A percentile compares a stretch with the other conserved stretches of the same genome.
Evolutionary conservation across 2,888 invertebrate genomes (phyloP).

Genomic region (Diaprepes abbreviatus): DNA sequence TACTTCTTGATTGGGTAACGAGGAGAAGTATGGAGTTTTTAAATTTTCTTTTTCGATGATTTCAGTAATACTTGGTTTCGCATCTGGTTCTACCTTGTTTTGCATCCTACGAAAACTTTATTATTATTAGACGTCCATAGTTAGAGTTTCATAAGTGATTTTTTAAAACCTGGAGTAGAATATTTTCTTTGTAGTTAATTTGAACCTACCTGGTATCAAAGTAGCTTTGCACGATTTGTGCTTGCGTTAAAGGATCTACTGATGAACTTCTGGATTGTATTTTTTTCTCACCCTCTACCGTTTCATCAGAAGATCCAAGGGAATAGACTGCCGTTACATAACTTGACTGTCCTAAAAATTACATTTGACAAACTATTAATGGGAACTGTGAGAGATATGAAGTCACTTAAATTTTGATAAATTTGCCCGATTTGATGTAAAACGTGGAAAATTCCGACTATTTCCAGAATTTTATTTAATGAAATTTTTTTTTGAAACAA

Average conservation of each 20-base stretch:
- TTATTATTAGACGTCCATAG: too few species aligned
- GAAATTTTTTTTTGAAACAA: too few species aligned
- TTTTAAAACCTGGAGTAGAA: too few species aligned
- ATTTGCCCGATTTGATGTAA: too few species aligned
- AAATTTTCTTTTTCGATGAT: constrained; percentile 4
- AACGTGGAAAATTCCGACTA: too few species aligned
- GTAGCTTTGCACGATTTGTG: constrained; percentile 60
- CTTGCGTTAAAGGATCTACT: constrained; percentile 55
- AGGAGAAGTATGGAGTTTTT: constrained; percentile 68
- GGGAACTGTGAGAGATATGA: too few species aligned
- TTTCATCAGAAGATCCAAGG: constrained; percentile 47
- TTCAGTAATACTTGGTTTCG: constrained; percentile 49
- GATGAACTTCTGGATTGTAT: constrained; percentile 27
- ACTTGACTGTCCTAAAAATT: constrained; percentile 23
- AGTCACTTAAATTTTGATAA: too few species aligned
- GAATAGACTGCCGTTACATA: constrained; percentile 58
- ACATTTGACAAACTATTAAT: too few species aligned
- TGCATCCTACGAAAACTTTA: constrained; percentile 24
- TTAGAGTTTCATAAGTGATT: too few species aligned
- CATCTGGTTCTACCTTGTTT: constrained; percentile 59
- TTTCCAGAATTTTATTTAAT: too few species aligned
- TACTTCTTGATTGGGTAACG: constrained; percentile 74
- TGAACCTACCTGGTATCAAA: constrained; percentile 53
- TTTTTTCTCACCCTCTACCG: constrained; percentile 48
- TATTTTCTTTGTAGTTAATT: neutral